Conservation (phyloP, 2,113 vertebrate species). For the Zosterops borbonicus region DNA sequence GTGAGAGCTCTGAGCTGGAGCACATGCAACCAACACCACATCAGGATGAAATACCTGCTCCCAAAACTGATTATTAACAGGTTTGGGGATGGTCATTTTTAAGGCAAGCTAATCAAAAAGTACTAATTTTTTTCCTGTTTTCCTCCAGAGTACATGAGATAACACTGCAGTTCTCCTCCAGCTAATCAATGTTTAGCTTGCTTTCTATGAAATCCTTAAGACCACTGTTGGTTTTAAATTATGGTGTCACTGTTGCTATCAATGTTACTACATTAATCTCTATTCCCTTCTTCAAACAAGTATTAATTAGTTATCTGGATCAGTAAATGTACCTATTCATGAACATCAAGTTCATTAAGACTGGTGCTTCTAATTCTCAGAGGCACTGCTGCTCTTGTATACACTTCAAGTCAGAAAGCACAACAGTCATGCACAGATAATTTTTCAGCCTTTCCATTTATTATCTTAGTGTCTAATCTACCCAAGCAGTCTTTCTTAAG, state of each 20-base stretch:
- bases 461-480: neutral
- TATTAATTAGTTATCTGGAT: neutral
- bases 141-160: neutral
- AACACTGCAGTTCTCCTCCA: neutral
- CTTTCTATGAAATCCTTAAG: neutral
- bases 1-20: neutral
- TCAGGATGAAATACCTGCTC: neutral
- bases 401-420: neutral
- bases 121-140: neutral
- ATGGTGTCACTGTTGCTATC: neutral
- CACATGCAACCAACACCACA: rapidly evolving
- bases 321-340: neutral
- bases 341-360: neutral
- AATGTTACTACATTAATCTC: neutral
- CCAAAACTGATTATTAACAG: neutral
- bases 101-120: neutral
- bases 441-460: neutral
- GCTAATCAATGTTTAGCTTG: neutral
- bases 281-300: neutral
- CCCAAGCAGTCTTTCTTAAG: neutral
- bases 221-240: neutral
- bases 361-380: neutral
- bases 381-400: neutral
- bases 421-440: neutral
- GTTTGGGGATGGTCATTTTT: neutral